Conservation (phyloP, 2,888 invertebrate species). For the Drosophila seclusa region DNA sequence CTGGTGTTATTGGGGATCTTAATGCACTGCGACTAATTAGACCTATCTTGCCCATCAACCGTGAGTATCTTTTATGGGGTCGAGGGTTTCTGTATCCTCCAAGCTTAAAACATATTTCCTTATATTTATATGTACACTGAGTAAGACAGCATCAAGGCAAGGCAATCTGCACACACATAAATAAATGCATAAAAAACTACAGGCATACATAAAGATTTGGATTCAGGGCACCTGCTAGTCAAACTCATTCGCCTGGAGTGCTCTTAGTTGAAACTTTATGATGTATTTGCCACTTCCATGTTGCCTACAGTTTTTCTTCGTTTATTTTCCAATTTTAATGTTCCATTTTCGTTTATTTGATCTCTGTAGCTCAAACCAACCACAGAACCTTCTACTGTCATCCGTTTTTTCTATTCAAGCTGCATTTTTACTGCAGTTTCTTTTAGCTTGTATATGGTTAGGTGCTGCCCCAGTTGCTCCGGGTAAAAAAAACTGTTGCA, state of each 20-base stretch:
- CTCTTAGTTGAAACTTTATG: not conserved
- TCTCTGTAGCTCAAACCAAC: not conserved
- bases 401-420: not conserved
- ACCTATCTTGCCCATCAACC: too few relatives aligned
- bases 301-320: slow-evolving; percentile 2
- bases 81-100: not conserved
- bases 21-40: too few relatives aligned
- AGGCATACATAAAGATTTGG: not conserved
- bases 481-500: not conserved
- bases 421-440: not conserved
- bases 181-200: not conserved
- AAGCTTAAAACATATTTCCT: not conserved
- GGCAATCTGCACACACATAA: not conserved
- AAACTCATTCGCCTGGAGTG: not conserved
- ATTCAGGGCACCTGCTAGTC: not conserved
- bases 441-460: not conserved
- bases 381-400: slow-evolving; percentile 15
- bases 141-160: not conserved
- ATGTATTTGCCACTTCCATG: not conserved
- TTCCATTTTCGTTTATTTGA: not conserved
- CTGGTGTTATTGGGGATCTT: not conserved
- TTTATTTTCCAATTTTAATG: slow-evolving; percentile 1
- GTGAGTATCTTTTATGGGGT: not conserved
- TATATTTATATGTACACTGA: not conserved
- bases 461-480: slow-evolving; percentile 21